Base-by-base conservation (phyloP, 30 jellyfish, hydroid and myxozoan genomes). In the Hydra vulgaris region DNA sequence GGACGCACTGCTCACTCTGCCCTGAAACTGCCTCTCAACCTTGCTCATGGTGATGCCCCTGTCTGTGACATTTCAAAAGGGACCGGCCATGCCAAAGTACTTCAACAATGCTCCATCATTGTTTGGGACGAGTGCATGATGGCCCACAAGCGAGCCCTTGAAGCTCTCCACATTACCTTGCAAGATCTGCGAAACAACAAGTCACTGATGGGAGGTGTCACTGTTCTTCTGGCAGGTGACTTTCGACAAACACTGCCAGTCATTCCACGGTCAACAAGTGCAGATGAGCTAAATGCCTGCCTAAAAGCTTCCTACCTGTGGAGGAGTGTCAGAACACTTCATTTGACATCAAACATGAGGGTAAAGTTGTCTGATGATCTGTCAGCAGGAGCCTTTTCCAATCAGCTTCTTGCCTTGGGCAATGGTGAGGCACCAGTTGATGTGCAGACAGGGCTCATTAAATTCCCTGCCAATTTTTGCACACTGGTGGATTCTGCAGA, bases 201-300 rank as follows among this genome's bases (percentile, higher is more conserved):
- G 17, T 53, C 24, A 16, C 79, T 70, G 22, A 55, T 86, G 73
- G 88, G 94, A 19, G 95, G 88, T 0, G 73, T 25, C 19, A 22
- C 72, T 0, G 19, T 72, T 21, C 81, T 86, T 8, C 74, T 52
- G 22, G 84, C 85, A 19, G 89, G 94, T 17, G 95, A 86, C 54
- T 86, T 86, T 56, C 87, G 95, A 17, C 95, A 86, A 52, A 70
- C 72, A 18, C 77, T 86, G 15, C 95, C 95, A n/a, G 95, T 81
- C 8, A 87, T 86, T 20, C 54, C n/a, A 23, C 74, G 76, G 54
- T 92, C 95, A 53, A 86, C 82, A 21, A 76, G 74, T 53, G 76
- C 95, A 20, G 94, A 81, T 23, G 74, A 54, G 22, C 54, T 86
- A 8, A 67, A 27, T 27, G 91, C 75, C 17, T 82, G 92, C 79